Conservation (phyloP, 2,888 invertebrate species). For the Sarcophaga carnaria region DNA sequence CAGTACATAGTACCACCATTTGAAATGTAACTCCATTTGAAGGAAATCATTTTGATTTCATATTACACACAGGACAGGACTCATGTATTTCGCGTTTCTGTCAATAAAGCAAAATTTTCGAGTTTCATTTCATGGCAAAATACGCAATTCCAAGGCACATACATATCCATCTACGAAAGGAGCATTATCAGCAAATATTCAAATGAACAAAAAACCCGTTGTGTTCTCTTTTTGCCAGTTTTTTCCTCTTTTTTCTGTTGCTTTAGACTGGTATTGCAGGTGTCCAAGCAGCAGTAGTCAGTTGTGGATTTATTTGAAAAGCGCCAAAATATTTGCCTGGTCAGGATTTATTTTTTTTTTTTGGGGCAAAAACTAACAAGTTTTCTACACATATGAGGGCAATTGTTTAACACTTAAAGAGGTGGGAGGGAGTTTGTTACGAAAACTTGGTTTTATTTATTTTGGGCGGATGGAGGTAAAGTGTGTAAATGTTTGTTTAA, state of each 20-base stretch:
- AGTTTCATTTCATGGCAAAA: slow-evolving; percentile 12
- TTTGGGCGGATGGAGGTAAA: neutral
- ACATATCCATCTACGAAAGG: slow-evolving; percentile 23
- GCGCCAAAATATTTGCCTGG: slow-evolving; percentile 33
- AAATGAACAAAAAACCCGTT: slow-evolving; percentile 37
- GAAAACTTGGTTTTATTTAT: slow-evolving; percentile 49
- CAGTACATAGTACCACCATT: neutral
- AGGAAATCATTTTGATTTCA: neutral
- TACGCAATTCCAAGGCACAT: neutral
- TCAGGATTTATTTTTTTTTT: slow-evolving; percentile 12
- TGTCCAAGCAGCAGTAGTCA: slow-evolving; percentile 3
- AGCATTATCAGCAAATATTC: slow-evolving; percentile 52
- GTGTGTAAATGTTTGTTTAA: slow-evolving; percentile 64
- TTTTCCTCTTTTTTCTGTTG: neutral
- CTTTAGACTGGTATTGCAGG: slow-evolving; percentile 2
- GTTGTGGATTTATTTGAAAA: slow-evolving; percentile 21
- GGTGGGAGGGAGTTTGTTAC: neutral
- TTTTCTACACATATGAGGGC: neutral
- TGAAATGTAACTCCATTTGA: neutral
- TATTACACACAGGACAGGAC: neutral
- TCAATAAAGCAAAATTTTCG: slow-evolving; percentile 24
- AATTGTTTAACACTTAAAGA: neutral
- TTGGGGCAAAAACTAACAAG: neutral
- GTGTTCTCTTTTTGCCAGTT: too few species aligned
- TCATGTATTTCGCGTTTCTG: neutral